Percentiles rank a stretch among this genome's conserved stretches.
phyloP scores from a whole-genome alignment of 64 coral and sea anemone genomes.

The Hydrozoanthus tunicans region DNA sequence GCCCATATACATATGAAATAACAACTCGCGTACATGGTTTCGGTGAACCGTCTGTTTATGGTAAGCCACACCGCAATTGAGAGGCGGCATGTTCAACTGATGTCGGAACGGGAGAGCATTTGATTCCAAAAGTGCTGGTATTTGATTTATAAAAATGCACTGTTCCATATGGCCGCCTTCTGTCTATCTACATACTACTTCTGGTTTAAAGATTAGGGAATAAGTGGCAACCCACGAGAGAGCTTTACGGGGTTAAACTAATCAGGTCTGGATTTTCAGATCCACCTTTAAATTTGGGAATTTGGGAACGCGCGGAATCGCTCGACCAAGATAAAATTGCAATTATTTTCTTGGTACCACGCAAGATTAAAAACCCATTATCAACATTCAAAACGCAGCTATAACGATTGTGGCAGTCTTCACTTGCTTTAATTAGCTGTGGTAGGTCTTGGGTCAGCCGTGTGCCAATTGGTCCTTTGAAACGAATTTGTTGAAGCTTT shows the following conservation, averaged over 20 bases:
- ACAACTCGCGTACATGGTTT: constrained; percentile 19
- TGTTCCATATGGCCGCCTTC: constrained; percentile 46
- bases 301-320: background rate
- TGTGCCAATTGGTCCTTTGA: background rate
- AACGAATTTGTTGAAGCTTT: constrained; percentile 16
- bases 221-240: constrained; percentile 17
- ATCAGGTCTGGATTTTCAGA: constrained; percentile 10
- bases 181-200: background rate
- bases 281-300: background rate
- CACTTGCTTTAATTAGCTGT: background rate
- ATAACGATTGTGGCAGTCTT: background rate
- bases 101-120: background rate
- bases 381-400: background rate
- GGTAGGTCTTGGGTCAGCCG: constrained; percentile 28
- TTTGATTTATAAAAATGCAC: background rate
- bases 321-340: background rate
- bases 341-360: constrained; percentile 33
- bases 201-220: constrained; percentile 52
- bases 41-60: background rate
- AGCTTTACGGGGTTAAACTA: constrained; percentile 7
- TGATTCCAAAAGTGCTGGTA: background rate
- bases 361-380: constrained; percentile 47
- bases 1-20: background rate
- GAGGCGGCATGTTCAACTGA: background rate
- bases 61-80: background rate